phyloP scores from a whole-genome alignment of 1,140 invertebrate species.

The Telenomus remus region DNA sequence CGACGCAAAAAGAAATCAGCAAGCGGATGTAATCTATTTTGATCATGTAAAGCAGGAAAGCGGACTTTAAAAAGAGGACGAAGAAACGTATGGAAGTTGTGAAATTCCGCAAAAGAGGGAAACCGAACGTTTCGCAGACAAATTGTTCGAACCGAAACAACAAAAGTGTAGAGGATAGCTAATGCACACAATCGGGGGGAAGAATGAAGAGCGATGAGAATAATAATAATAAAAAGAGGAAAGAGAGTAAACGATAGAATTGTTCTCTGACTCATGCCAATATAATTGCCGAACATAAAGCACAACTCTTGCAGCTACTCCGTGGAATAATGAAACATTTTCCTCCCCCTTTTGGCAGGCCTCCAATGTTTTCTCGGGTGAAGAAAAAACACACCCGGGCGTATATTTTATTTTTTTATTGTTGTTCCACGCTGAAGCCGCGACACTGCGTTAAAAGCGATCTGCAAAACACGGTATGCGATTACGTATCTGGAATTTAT shows the following conservation, averaged over 20 bases:
- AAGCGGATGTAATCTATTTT: slow-evolving; percentile 12
- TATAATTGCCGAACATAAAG: slow-evolving; percentile 47
- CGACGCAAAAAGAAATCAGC: neutral
- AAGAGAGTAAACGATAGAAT: neutral
- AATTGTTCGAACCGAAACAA: slow-evolving; percentile 51
- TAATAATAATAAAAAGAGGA: neutral
- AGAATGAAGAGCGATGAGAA: slow-evolving; percentile 3
- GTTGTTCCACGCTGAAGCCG: slow-evolving; percentile 14
- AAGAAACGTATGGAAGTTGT: slow-evolving; percentile 14
- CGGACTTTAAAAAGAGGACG: slow-evolving; percentile 31
- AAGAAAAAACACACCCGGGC: slow-evolving; percentile 19
- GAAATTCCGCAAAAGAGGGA: slow-evolving; percentile 21
- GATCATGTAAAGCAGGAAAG: neutral
- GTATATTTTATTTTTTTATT: neutral
- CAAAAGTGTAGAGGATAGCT: slow-evolving; percentile 54
- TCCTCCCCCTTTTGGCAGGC: neutral
- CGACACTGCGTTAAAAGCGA: too few species aligned
- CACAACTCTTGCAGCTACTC: slow-evolving; percentile 18
- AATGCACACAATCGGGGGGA: slow-evolving; percentile 42
- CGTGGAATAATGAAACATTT: slow-evolving; percentile 24
- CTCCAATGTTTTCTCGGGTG: slow-evolving; percentile 16
- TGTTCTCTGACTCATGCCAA: slow-evolving; percentile 18
- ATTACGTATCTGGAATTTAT: too few species aligned
- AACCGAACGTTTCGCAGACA: slow-evolving; percentile 24
- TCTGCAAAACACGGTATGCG: too few species aligned